Percentiles rank a stretch among this genome's conserved stretches.
Conservation (phyloP, 2,113 vertebrate genomes). For the Physeter macrocephalus region DNA sequence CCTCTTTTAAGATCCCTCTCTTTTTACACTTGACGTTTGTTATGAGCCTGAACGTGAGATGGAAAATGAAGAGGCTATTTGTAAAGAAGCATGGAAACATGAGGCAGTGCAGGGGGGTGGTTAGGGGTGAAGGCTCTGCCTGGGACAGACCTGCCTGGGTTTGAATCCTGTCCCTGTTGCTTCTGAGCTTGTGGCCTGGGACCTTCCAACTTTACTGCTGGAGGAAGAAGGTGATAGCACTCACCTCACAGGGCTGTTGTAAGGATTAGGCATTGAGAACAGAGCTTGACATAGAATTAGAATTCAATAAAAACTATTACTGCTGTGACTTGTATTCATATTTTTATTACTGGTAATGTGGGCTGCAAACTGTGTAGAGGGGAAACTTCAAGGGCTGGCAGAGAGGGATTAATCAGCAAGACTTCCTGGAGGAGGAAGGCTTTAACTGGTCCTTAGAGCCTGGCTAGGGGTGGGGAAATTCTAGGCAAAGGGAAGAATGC, state of each 20-base stretch:
- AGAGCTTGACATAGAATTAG: not conserved
- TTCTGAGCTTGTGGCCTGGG: not conserved
- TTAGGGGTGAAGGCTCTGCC: not conserved
- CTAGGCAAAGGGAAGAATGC: not conserved
- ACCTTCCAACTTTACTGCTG: not conserved
- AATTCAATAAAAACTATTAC: not conserved
- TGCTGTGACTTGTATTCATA: not conserved
- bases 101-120: not conserved
- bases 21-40: not conserved
- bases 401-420: not conserved
- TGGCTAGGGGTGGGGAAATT: not conserved
- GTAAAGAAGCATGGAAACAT: not conserved
- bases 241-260: not conserved
- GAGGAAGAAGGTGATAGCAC: not conserved
- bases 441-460: not conserved
- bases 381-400: not conserved
- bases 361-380: not conserved
- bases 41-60: not conserved
- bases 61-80: not conserved
- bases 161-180: not conserved
- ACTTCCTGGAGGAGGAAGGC: not conserved
- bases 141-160: not conserved
- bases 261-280: not conserved
- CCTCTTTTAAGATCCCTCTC: not conserved
- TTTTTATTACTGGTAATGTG: not conserved